Base-by-base conservation (phyloP, 2,113 vertebrate genomes). In the Sialia sialis region DNA sequence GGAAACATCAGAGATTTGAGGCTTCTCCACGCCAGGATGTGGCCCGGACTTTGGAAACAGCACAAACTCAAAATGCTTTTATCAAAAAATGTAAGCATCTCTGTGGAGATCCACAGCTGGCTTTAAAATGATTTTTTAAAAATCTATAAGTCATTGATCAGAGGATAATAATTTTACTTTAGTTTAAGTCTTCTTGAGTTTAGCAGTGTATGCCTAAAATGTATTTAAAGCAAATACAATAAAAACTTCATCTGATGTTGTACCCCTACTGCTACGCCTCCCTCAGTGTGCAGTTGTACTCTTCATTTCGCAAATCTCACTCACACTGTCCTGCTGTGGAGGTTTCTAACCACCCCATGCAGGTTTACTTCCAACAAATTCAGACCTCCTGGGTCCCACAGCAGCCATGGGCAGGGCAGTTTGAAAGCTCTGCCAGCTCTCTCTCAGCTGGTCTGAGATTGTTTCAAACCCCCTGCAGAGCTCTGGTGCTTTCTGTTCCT, bases 351-450 rank as follows among this genome's bases (percentile, higher is more conserved):
- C 23, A 51, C 4, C 22, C 10, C 25, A 16, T 54, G 17, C 17
- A 22, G 0, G 0, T n/a, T 73, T 55, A 10, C 10, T 62, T 62
- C 44, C 68, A 20, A 6, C 23, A 26, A 1, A 1, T 54, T 48
- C 29, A 18, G 19, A 26, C 58, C 58, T 83, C 38, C 67, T 58
- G 2, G 5, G 63, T 17, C 38, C 55, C 23, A 36, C 12, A 8
- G 52, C 6, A 64, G 7, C 10, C 29, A 11, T 3, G 19, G 22
- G 11, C 62, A 36, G 17, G 2, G 7, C 26, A 34, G 30, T 60
- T 17, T 39, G 70, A 64, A 55, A 60, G 67, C 13, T 63, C 16
- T 88, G 23, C 52, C 73, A 59, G n/a, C 19, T 78, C 20, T 90
- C 4, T n/a, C 34, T 58, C 16, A 38, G 39, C 44, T 66, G 51